phyloP scores from a whole-genome alignment of 2,888 invertebrate species.

The Andrena fulva region DNA sequence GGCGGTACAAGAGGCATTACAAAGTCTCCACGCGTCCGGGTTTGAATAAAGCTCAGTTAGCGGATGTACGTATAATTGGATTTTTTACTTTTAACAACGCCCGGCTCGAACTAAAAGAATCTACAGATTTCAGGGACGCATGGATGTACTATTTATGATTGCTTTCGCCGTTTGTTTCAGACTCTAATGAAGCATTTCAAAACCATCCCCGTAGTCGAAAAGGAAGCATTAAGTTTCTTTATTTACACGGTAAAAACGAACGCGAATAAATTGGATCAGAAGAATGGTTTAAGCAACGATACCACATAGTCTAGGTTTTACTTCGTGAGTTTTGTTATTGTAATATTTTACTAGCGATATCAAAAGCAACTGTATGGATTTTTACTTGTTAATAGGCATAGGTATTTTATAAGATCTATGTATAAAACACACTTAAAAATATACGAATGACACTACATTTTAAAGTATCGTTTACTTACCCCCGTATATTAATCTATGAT shows the following conservation, averaged over 20 bases:
- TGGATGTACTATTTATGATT: neutral
- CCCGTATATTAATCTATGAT: neutral
- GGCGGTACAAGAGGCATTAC: constrained; percentile 96
- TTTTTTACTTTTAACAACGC: too few relatives aligned
- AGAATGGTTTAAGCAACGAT: constrained; percentile 91
- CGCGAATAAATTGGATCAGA: constrained; percentile 94
- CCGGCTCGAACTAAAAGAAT: neutral
- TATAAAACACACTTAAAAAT: constrained; percentile 64
- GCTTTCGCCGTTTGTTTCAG: constrained; percentile 87
- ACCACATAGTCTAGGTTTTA: constrained; percentile 83
- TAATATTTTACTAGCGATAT: constrained; percentile 70
- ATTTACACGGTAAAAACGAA: constrained; percentile 98
- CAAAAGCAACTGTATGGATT: constrained; percentile 62
- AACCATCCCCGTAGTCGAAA: constrained; percentile 97
- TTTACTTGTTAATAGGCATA: constrained; percentile 78
- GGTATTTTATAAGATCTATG: constrained; percentile 78
- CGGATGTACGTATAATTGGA: constrained; percentile 91
- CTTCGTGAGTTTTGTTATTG: constrained; percentile 60
- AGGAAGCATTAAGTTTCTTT: constrained; percentile 97
- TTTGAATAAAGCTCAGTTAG: constrained; percentile 97
- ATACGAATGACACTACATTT: constrained; percentile 41
- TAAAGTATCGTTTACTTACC: constrained; percentile 28
- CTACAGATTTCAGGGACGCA: neutral
- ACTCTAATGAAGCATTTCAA: constrained; percentile 97
- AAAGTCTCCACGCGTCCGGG: constrained; percentile 96